A percentile compares a stretch with the other conserved stretches of the same genome.
Evolutionary conservation across 2,797 vertebrate species (phyloP).

Genomic region (Paguma larvata): DNA sequence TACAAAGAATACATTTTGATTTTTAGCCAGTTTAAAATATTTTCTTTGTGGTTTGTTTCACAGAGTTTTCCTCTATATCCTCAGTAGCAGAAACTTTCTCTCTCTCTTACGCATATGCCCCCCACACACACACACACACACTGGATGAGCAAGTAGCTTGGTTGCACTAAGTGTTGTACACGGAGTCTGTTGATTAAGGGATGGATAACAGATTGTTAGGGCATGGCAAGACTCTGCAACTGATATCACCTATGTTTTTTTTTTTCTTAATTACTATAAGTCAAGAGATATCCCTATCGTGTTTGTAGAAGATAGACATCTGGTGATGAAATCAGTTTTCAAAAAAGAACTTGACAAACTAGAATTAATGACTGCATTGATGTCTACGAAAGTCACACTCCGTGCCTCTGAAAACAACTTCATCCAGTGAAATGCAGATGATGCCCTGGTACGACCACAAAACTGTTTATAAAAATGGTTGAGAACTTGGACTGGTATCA

Average conservation of each 20-base stretch:
- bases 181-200: neutral
- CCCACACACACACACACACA: neutral
- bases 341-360: conserved; percentile 34
- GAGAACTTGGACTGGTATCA: neutral
- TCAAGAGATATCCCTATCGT: neutral
- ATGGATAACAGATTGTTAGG: neutral
- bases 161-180: neutral
- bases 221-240: neutral
- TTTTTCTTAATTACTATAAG: conserved; percentile 42
- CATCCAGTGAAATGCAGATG: neutral
- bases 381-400: neutral
- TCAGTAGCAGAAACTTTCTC: neutral
- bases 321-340: conserved; percentile 46
- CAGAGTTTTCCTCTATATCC: neutral
- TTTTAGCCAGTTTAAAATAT: conserved; percentile 14
- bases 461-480: conserved; percentile 2
- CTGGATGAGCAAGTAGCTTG: neutral
- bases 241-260: neutral
- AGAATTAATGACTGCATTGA: neutral
- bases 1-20: neutral
- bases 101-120: too few species aligned
- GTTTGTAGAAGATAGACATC: neutral
- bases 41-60: conserved; percentile 34
- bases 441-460: neutral
- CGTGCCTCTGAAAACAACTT: neutral